Evolutionary conservation across 2,797 vertebrate genomes (phyloP).

Genomic region (Catharus ustulatus): DNA sequence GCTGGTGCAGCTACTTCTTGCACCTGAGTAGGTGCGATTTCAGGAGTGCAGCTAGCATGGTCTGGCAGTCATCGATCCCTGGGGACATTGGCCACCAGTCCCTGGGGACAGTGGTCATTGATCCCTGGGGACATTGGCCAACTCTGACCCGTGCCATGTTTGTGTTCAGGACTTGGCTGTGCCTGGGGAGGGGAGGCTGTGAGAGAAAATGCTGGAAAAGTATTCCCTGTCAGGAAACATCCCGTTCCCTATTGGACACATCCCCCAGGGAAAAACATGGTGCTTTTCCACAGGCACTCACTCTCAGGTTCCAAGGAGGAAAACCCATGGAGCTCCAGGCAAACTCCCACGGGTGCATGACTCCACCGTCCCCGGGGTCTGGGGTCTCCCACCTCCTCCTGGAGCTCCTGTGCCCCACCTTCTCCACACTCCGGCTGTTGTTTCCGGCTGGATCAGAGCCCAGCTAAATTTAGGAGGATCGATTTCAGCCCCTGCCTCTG

Average conservation of each 20-base stretch:
- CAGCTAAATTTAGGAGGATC: constrained; percentile 65
- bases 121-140: background rate
- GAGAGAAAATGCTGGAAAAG: background rate
- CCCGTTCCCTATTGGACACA: background rate
- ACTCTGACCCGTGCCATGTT: rapidly evolving
- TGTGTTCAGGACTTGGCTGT: background rate
- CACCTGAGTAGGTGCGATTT: background rate
- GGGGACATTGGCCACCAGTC: background rate
- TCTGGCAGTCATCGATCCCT: background rate
- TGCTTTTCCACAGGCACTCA: rapidly evolving
- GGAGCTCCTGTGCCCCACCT: background rate
- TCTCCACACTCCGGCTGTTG: background rate
- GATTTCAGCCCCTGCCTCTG: constrained; percentile 26
- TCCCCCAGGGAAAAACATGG: rapidly evolving
- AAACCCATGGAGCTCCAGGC: background rate
- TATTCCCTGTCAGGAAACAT: background rate
- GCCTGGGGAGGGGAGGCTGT: background rate
- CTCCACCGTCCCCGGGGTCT: background rate
- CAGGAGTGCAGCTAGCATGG: rapidly evolving
- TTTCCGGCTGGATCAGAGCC: constrained; percentile 2
- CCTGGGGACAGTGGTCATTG: background rate
- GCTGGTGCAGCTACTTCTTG: background rate
- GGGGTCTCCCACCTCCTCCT: background rate
- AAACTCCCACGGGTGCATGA: background rate
- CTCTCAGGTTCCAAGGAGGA: background rate